Percentiles rank a stretch among this genome's conserved stretches.
These are phyloP conservation scores for Centroberyx gerrardi DNA, from an alignment of 2,797 vertebrate genomes.

Conservation along the genomic window DNA sequence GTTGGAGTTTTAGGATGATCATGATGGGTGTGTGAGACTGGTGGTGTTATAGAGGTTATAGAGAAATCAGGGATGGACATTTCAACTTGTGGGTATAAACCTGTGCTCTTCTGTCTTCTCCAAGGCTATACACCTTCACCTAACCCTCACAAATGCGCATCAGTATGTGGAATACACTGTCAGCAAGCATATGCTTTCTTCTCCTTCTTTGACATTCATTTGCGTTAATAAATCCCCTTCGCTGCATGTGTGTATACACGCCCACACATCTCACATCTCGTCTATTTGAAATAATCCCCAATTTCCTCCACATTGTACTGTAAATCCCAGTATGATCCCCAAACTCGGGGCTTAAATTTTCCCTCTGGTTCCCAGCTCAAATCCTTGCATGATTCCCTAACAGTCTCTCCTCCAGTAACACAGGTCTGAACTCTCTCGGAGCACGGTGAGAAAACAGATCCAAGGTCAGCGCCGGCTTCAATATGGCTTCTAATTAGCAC, in stretches of 20 bases:
- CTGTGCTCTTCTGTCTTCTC: background rate
- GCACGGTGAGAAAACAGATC: conserved; percentile 24
- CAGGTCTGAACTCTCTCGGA: conserved; percentile 22
- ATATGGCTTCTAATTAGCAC: conserved; percentile 57
- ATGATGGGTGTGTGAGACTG: background rate
- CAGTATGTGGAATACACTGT: background rate
- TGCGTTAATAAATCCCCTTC: conserved; percentile 16
- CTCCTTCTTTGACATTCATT: conserved; percentile 19
- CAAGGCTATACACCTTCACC: background rate
- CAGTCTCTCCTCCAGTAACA: conserved; percentile 16
- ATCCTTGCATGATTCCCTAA: conserved; percentile 29
- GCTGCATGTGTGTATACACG: conserved; percentile 17
- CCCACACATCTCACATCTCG: conserved; percentile 8
- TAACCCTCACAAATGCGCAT: background rate
- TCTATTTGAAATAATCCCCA: conserved; percentile 41
- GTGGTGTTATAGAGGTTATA: background rate
- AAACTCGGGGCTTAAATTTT: conserved; percentile 25
- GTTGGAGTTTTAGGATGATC: background rate
- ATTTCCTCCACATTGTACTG: conserved; percentile 25
- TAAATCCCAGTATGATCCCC: conserved; percentile 35
- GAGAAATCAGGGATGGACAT: background rate
- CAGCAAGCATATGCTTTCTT: background rate
- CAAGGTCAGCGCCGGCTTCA: conserved; percentile 15
- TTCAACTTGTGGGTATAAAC: background rate
- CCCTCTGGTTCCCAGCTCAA: conserved; percentile 10